A percentile compares a stretch with the other conserved stretches of the same genome.
Conservation (phyloP, 2,113 vertebrate species). For the Gambusia affinis region DNA sequence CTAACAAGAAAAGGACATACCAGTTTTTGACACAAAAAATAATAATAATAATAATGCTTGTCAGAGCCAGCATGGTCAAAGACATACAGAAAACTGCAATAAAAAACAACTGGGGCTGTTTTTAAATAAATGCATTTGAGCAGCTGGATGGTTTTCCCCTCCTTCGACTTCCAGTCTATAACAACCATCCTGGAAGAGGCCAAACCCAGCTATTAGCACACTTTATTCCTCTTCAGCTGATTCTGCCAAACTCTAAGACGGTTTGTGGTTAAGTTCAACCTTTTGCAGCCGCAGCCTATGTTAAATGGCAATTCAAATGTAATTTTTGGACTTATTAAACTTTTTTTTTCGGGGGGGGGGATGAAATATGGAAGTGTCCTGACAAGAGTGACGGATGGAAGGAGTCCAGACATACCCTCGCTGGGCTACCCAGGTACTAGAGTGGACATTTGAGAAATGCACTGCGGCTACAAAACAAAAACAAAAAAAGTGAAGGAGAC, state of each 20-base stretch:
- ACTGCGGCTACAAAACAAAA: neutral
- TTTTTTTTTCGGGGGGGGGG: neutral
- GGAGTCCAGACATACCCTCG: neutral
- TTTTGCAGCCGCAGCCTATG: neutral
- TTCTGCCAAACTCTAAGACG: neutral
- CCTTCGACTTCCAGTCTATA: neutral
- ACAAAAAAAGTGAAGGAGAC: neutral
- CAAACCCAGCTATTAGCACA: neutral
- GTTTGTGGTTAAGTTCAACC: neutral
- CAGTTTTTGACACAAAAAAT: no score
- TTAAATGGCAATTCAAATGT: neutral
- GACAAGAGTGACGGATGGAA: neutral
- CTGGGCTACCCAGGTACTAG: neutral
- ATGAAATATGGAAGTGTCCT: neutral
- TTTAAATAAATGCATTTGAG: slow-evolving; percentile 1
- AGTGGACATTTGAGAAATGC: neutral
- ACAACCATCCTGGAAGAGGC: neutral
- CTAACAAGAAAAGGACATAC: no score
- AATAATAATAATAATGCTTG: no score
- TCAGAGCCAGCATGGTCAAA: neutral
- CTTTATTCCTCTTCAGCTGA: neutral
- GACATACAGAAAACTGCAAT: neutral
- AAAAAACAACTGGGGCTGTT: neutral
- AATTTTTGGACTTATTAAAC: neutral
- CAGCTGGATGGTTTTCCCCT: neutral